Conservation (phyloP, 2,888 invertebrate genomes). For the Argyresthia albistria region DNA sequence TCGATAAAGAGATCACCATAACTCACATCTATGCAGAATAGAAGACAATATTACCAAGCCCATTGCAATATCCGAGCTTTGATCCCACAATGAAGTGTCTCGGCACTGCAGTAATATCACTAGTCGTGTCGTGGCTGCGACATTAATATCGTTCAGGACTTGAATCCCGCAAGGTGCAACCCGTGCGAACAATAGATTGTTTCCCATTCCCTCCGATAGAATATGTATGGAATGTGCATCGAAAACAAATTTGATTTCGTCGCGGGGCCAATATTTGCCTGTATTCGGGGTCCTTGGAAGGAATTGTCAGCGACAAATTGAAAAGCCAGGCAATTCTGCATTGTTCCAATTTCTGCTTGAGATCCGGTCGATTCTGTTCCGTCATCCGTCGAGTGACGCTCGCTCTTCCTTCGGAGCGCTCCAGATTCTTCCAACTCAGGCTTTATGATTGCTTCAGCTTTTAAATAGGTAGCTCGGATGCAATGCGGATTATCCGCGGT, state of each 20-base stretch:
- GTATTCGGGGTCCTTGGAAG: not conserved
- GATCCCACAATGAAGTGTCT: not conserved
- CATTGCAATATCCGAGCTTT: no score
- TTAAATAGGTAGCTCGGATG: no score
- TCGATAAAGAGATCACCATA: no score
- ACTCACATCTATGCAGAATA: no score
- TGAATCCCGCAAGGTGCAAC: not conserved
- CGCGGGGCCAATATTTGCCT: slow-evolving; percentile 1
- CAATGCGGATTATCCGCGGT: no score
- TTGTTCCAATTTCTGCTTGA: slow-evolving; percentile 5
- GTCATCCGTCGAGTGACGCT: not conserved
- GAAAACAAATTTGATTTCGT: not conserved
- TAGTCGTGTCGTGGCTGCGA: not conserved
- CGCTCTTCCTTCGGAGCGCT: no score
- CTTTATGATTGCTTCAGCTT: no score
- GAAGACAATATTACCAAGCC: no score
- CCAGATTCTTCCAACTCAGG: no score
- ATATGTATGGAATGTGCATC: slow-evolving; percentile 3
- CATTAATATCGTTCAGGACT: not conserved
- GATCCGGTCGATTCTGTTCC: not conserved
- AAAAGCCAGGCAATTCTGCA: slow-evolving; percentile 1
- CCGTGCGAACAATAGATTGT: not conserved
- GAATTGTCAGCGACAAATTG: slow-evolving; percentile 2
- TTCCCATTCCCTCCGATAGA: not conserved
- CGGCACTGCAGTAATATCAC: not conserved